phyloP scores from a whole-genome alignment of 2,888 invertebrate species.

The Ichneumon xanthorius region DNA sequence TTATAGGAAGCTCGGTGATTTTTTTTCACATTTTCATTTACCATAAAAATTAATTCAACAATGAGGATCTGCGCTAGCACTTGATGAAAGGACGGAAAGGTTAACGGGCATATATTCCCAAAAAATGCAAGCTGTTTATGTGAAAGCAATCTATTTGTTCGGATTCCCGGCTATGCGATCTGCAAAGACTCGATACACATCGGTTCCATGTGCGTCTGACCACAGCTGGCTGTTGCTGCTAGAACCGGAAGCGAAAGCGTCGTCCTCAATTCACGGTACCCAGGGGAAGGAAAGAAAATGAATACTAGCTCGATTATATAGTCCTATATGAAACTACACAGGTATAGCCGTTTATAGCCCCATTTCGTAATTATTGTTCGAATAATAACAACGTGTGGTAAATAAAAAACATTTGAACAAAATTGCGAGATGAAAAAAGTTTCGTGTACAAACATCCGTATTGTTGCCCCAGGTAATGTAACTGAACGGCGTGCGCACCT shows the following conservation, averaged over 20 bases:
- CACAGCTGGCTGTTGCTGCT: constrained; percentile 8
- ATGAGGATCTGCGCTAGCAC: not conserved
- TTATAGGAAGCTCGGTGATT: no score
- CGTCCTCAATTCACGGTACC: not conserved
- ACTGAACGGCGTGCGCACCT: no score
- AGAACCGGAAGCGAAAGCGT: constrained; percentile 28
- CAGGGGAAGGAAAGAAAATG: not conserved
- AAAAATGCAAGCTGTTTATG: not conserved
- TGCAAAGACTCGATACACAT: not conserved
- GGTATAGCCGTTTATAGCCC: not conserved
- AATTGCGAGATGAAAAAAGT: no score
- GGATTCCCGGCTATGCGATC: no score
- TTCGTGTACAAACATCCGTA: no score
- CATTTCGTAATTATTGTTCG: no score
- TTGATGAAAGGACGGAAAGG: constrained; percentile 2
- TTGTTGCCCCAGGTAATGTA: no score
- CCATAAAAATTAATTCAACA: not conserved
- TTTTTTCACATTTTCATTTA: no score
- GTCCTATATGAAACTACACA: not conserved
- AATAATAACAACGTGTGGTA: no score
- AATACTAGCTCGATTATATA: not conserved
- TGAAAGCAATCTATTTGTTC: not conserved
- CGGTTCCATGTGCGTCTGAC: constrained; percentile 8
- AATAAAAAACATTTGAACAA: no score
- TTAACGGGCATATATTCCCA: not conserved